These are phyloP conservation scores for Drosophila triauraria DNA, from an alignment of 1,140 invertebrate genomes.

Conservation along the genomic window DNA sequence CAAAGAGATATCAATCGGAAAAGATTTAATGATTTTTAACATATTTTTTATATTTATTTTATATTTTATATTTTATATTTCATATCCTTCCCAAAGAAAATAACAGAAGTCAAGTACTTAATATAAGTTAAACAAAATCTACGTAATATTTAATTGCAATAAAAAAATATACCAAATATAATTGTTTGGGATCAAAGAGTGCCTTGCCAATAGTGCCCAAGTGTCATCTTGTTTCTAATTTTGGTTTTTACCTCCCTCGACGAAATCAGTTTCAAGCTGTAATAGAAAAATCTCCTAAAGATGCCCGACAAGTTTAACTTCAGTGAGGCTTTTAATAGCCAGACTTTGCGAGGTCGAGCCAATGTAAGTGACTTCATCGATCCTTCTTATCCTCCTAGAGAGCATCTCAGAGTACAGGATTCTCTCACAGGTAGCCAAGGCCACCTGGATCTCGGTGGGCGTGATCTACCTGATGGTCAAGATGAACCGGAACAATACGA, in stretches of 20 bases:
- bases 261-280: neutral
- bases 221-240: neutral
- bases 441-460: constrained; percentile 62
- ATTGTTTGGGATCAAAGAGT: neutral
- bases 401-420: neutral
- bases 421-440: constrained; percentile 89
- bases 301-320: constrained; percentile 57
- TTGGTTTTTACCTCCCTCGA: neutral
- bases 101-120: neutral
- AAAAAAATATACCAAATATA: no score
- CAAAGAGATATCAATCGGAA: neutral
- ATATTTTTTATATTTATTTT: neutral
- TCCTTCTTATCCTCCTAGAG: neutral
- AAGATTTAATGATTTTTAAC: no score
- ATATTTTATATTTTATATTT: neutral
- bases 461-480: constrained; percentile 59
- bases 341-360: constrained; percentile 64
- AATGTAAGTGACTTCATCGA: constrained; percentile 46
- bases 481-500: constrained; percentile 46
- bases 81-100: neutral
- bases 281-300: neutral
- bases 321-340: constrained; percentile 44
- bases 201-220: neutral
- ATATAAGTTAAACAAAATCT: neutral
- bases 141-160: neutral